A percentile compares a stretch with the other conserved stretches of the same genome.
Evolutionary conservation across 2,797 vertebrate species (phyloP).

Genomic region (Pseudochirops corinnae): DNA sequence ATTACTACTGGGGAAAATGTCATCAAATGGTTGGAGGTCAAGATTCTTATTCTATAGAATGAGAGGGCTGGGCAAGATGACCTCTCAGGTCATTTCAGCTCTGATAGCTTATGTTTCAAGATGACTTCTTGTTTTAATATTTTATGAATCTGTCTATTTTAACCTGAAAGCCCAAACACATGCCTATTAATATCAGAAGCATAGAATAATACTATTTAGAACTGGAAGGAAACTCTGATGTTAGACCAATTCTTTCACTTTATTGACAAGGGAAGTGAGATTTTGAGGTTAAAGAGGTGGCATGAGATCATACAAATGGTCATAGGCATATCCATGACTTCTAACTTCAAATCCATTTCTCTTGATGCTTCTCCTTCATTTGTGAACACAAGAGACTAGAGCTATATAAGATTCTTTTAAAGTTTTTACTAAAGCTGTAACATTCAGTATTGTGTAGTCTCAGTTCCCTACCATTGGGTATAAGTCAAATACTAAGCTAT

Average conservation of each 20-base stretch:
- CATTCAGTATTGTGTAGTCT: neutral
- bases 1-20: neutral
- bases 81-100: neutral
- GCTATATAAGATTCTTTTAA: neutral
- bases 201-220: neutral
- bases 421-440: neutral
- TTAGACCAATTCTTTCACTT: neutral
- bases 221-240: neutral
- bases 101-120: neutral
- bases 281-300: neutral
- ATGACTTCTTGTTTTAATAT: neutral
- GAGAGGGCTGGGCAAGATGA: neutral
- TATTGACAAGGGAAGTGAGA: neutral
- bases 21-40: neutral
- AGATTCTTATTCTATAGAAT: neutral
- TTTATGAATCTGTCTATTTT: neutral
- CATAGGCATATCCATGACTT: neutral
- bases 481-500: neutral
- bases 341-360: neutral
- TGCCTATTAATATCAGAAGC: neutral
- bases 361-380: neutral
- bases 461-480: neutral
- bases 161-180: neutral
- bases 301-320: neutral
- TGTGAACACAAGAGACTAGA: neutral